These are phyloP conservation scores for Drosophila anomalipes DNA, from an alignment of 2,888 invertebrate species.

Conservation along the genomic window DNA sequence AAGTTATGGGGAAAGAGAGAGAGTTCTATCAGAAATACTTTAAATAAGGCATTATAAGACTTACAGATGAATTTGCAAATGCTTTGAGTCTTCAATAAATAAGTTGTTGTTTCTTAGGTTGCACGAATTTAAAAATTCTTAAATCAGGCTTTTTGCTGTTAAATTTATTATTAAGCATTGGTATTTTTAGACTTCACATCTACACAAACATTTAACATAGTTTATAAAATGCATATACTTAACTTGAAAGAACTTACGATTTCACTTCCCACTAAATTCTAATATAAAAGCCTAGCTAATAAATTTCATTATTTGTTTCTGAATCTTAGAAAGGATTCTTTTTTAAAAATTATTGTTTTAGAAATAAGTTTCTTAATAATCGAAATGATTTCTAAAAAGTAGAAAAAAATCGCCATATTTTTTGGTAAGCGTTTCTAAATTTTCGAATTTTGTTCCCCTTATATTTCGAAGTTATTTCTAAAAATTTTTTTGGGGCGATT, in stretches of 20 bases:
- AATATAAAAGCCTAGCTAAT: too few relatives aligned
- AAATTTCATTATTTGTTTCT: too few relatives aligned
- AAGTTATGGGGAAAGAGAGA: too few relatives aligned
- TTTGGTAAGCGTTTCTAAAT: background rate
- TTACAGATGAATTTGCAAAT: background rate
- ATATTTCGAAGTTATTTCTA: background rate
- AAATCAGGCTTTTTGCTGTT: background rate
- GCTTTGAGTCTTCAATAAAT: conserved; percentile 21
- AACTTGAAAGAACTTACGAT: background rate
- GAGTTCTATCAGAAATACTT: background rate
- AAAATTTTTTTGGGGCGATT: background rate
- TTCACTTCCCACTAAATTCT: too few relatives aligned
- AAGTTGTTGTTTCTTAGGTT: conserved; percentile 1
- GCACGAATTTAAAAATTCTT: too few relatives aligned
- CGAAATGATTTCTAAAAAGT: background rate
- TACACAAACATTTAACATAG: background rate
- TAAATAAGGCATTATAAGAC: background rate
- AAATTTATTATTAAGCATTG: background rate
- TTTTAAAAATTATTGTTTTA: too few relatives aligned
- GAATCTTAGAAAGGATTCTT: too few relatives aligned
- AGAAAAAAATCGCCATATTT: background rate
- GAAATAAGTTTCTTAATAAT: background rate
- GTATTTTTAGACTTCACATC: background rate
- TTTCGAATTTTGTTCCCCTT: background rate
- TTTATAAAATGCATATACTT: too few relatives aligned